Base-by-base conservation (phyloP, 2,113 vertebrate genomes). In the Gambusia holbrooki region DNA sequence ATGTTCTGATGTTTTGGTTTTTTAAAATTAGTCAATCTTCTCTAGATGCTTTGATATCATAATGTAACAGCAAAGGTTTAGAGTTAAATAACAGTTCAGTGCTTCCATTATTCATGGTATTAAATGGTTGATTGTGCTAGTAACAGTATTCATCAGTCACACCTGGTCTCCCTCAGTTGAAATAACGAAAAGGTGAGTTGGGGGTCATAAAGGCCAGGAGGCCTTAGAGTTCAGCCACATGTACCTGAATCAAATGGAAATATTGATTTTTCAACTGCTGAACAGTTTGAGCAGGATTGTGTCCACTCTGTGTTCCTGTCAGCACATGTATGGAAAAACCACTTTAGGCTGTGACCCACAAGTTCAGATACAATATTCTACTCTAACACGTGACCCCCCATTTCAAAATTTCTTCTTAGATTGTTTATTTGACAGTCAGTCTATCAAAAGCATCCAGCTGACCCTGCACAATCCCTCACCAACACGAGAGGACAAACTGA, bases 401-500 rank as follows among this genome's bases (percentile, higher is more conserved):
- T 70, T 84, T 83, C 87, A 79, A 74, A 73, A 40, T 74, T 71
- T 78, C 79, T 81, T 89, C 77, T 71, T 37, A 68, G 79, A 71
- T 73, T 5, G 73, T 76, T 66, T 66, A 64, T 27, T 3, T 84
- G 88, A 88, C 85, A 84, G 84, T 83, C 9, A 19, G 84, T 83
- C 88, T 64, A 79, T 88, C 89, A 85, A 77, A 85, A 73, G 66
- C 78, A 64, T 83, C 81, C 68, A 28, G 73, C 69, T 84, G 85
- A 85, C 77, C 86, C 63, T 35, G 19, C 45, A 68, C 66, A 80
- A 79, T 76, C 51, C 62, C 77, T 87, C 82, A 78, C 15, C 66
- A 70, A 75, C 75, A 22, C 37, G 62, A 28, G 71, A 79, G 86
- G 89, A 89, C 73, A 85, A 84, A 89, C 88, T 83, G 82, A 86